Base-by-base conservation (phyloP, 2,113 vertebrate species). In the Orthonyx spaldingii region DNA sequence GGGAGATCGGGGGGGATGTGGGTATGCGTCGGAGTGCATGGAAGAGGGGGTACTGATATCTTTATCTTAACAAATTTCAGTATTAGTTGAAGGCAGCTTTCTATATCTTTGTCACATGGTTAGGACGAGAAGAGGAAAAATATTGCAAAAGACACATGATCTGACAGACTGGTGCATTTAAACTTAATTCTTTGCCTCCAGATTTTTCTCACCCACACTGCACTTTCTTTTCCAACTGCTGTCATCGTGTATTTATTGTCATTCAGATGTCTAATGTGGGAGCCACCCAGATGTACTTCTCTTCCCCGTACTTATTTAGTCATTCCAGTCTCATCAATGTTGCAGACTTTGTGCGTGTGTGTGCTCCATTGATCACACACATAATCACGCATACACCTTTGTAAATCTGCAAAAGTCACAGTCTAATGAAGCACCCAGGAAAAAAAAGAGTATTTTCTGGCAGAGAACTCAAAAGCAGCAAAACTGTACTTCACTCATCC, bases 1-100 rank as follows among this genome's bases (percentile, higher is more conserved):
- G 11, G 16, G 3, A 10, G 27, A 35, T 28, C 1, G 17, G 9
- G 9, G 2, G 7, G 7, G 5, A 8, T 9, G 8, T 28, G 9
- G 23, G 41, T 42, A 14, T 47, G 35, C 21, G 66, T 35, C 33
- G 30, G 37, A 60, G 27, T 37, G 33, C 37, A 44, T 23, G 33
- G 19, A 27, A 10, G 18, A 44, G 10, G 8, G 13, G 4, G 3
- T 53, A 59, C 9, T 28, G 42, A 41, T 46, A 57, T 11, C 8
- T 32, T 47, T 59, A 41, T 57, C 71, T 83, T 72, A 69, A 78
- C 21, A 84, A 76, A 85, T 65, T 69, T 76, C 42, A 42, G 18
- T 69, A 79, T 61, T 72, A 68, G 26, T 64, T 39, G 4, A 85
- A 72, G 28, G 17, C 0, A 8, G 35, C 11, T 77, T 53, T 65